Evolutionary conservation across 2,888 invertebrate species (phyloP).

Genomic region (Drosophila atroscutellata): DNA sequence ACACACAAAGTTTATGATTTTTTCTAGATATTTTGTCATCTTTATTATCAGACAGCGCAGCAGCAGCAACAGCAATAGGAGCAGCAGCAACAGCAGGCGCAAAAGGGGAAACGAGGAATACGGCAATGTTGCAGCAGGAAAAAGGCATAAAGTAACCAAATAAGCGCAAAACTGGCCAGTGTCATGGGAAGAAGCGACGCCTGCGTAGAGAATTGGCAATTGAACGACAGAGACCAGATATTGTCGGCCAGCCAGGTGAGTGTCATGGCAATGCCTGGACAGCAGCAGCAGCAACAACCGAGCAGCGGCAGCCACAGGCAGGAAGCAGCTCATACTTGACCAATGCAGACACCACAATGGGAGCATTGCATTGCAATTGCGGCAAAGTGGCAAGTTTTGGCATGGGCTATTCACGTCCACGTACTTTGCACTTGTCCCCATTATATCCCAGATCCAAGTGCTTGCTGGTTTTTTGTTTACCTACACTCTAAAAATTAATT

Average conservation of each 20-base stretch:
- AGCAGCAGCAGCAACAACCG: slow-evolving; percentile 28
- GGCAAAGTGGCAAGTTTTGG: slow-evolving; percentile 51
- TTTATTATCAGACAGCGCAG: slow-evolving; percentile 73
- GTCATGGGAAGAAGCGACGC: slow-evolving; percentile 73
- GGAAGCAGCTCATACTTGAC: slow-evolving; percentile 68
- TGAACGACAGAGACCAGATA: slow-evolving; percentile 53
- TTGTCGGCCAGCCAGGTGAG: slow-evolving; percentile 63
- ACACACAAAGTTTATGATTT: slow-evolving; percentile 82
- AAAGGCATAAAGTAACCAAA: slow-evolving; percentile 78
- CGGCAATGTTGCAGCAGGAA: slow-evolving; percentile 32
- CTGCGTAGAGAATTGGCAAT: slow-evolving; percentile 74
- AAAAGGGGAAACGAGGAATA: slow-evolving; percentile 22
- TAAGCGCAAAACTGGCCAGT: slow-evolving; percentile 69
- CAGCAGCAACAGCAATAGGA: slow-evolving; percentile 14
- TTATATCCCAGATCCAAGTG: slow-evolving; percentile 26
- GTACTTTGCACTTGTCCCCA: slow-evolving; percentile 74
- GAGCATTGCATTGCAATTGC: slow-evolving; percentile 50
- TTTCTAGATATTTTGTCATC: slow-evolving; percentile 81
- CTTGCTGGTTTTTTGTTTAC: slow-evolving; percentile 4
- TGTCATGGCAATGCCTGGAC: slow-evolving; percentile 60
- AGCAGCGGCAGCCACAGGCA: slow-evolving; percentile 51
- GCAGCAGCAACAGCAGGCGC: slow-evolving; percentile 25
- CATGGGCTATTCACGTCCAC: slow-evolving; percentile 41
- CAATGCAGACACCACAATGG: slow-evolving; percentile 76
- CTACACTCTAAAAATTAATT: neutral